Conservation (phyloP, 2,888 invertebrate species). For the Ophion costatus region DNA sequence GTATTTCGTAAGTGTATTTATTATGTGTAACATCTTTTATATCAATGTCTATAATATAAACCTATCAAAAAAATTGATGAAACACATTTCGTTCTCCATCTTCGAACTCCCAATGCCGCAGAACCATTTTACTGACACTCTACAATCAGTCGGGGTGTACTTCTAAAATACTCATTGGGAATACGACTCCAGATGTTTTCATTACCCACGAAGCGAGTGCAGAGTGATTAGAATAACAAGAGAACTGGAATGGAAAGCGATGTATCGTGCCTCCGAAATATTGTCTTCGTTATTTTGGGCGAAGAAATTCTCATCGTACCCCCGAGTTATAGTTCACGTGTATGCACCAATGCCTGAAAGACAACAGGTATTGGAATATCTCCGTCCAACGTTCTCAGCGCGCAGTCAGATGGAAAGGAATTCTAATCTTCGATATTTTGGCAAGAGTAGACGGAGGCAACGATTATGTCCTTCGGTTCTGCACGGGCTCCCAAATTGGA, state of each 20-base stretch:
- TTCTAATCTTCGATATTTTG: constrained; percentile 35
- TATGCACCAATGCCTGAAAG: background rate
- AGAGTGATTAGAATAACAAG: background rate
- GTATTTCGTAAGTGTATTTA: too few species aligned
- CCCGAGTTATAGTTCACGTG: background rate
- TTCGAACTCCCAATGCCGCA: too few species aligned
- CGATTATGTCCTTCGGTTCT: background rate
- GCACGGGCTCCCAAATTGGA: background rate
- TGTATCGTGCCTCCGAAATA: background rate
- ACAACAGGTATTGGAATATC: constrained; percentile 4
- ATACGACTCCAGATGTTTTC: background rate
- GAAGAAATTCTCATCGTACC: constrained; percentile 31
- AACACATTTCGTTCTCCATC: background rate
- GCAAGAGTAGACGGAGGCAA: constrained; percentile 16
- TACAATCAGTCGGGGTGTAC: background rate
- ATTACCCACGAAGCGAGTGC: background rate
- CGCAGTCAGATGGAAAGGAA: constrained; percentile 4
- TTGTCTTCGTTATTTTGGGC: background rate
- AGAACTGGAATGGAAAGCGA: background rate
- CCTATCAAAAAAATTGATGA: too few species aligned
- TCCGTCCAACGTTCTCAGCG: background rate
- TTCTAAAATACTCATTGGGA: background rate
- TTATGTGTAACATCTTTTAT: too few species aligned
- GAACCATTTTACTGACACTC: too few species aligned
- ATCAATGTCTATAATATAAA: too few species aligned